Evolutionary conservation across 2,888 invertebrate genomes (phyloP), one percentile per base, ranked within the genome.

Genomic region (Cephus nigrinus): DNA sequence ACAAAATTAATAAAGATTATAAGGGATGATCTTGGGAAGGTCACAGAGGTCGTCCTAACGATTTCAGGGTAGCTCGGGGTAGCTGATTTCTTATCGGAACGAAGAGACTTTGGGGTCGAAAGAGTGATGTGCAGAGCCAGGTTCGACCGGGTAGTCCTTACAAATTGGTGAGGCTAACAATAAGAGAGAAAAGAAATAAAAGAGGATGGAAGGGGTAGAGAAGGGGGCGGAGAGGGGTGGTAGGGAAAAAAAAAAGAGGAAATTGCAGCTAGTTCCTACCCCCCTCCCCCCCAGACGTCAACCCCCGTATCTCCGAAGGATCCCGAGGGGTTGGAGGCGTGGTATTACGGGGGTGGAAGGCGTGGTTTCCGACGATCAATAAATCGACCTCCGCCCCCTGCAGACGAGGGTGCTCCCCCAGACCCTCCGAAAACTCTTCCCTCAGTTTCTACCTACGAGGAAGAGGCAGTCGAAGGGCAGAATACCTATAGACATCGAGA

Each of bases 271-370:
- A 33, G n/a, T 74, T 36, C 30, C 35, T 33, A 11, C 75, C 15
- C 5, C 35, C 75, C 75, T 11, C 5, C 35, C 75, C 33, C 68
- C 75, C 73, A n/a, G 32, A 72, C 75, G 55, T 73, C 68, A 68
- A 68, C 68, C 75, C 72, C 74, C 23, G 74, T 34, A n/a, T 23
- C 74, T 30, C 12, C 74, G 33, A 31, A 30, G 12, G 35, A 35
- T 32, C 35, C 74, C 36, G 83, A 85, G 82, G 86, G 86, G 85
- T 86, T 5, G 83, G 86, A 81, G 91, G 91, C 91, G 91, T 90
- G 90, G 90, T 85, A 76, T 86, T 69, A 36, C 68, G 91, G 91
- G 77, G 77, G 77, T 77, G 77, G 77, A 75, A 75, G 78, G 78
- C 78, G 78, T 78, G 78, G 78, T 36, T 68, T 73, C 11, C 0